Conservation (phyloP, 1,140 invertebrate species). For the Samia ricini region DNA sequence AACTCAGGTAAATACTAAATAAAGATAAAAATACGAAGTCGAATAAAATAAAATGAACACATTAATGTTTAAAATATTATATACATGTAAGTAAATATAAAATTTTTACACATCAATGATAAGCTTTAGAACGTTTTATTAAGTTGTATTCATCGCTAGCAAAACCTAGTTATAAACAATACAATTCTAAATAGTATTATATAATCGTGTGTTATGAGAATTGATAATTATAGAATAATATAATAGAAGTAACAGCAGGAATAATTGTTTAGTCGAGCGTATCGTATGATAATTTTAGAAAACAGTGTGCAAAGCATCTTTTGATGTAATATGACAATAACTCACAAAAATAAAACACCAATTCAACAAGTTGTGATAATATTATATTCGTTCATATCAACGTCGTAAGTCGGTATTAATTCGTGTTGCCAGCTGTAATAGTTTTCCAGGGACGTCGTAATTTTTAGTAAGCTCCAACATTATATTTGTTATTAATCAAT, state of each 20-base stretch:
- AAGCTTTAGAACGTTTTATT: neutral
- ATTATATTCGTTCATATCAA: neutral
- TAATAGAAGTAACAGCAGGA: neutral
- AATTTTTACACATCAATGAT: neutral
- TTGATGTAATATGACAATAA: neutral
- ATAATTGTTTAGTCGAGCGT: neutral
- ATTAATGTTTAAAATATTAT: neutral
- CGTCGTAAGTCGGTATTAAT: neutral
- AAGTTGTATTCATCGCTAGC: neutral
- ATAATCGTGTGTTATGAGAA: neutral
- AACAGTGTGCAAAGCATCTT: neutral
- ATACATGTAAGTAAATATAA: neutral
- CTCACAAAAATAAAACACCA: neutral
- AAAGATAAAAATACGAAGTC: neutral
- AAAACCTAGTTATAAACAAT: neutral
- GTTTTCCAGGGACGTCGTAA: neutral
- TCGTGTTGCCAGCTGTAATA: neutral
- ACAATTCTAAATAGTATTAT: neutral
- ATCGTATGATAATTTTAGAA: neutral
- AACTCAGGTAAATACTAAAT: neutral
- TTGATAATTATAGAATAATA: neutral
- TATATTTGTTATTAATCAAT: no score
- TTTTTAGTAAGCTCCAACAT: no score
- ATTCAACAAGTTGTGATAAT: constrained; percentile 1
- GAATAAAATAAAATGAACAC: neutral